Evolutionary conservation across 1,140 invertebrate species (phyloP), one percentile per base, ranked within the genome.

Genomic region (Drosophila baimaii): DNA sequence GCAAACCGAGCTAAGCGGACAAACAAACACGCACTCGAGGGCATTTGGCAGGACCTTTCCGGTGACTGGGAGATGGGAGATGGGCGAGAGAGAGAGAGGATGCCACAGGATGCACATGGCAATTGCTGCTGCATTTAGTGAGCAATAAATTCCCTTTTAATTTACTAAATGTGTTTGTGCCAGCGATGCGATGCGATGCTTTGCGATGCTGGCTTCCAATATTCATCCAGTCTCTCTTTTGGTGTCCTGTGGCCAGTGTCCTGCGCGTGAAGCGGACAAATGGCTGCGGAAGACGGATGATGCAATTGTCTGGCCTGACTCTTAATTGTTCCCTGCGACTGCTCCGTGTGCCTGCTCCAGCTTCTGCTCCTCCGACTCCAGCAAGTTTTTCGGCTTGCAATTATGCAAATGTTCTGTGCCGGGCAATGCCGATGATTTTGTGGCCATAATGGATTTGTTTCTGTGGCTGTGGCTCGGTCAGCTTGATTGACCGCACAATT

Each of bases 91-190:
- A 23, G 7, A 9, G 21, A 17, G 9, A 52, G 47, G 35, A 44
- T 61, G 59, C n/a, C n/a, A 35, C 9, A 27, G 52, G 56, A 54
- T 73, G 71, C 70, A 81, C 72, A 80, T 79, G 84, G 66, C 84
- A 89, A 79, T 75, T 63, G 79, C 68, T 63, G 79, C 68, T 88
- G 84, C 84, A 84, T 88, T 90, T 89, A 89, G 85, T 81, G 84
- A 63, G 85, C 81, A 84, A 89, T 89, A 89, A 89, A 89, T 89
- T 89, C 74, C 82, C 61, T 89, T 90, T 89, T 89, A 89, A 89
- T 89, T 89, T 89, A 89, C 77, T 90, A 89, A 89, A 89, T 89
- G 85, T 84, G 81, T 79, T 89, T 68, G 71, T 79, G 81, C 57
- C 80, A 55, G 66, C 43, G 41, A 44, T 44, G 33, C 33, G 29